phyloP scores from a whole-genome alignment of 2,113 vertebrate species.

The Xiphorhynchus elegans region DNA sequence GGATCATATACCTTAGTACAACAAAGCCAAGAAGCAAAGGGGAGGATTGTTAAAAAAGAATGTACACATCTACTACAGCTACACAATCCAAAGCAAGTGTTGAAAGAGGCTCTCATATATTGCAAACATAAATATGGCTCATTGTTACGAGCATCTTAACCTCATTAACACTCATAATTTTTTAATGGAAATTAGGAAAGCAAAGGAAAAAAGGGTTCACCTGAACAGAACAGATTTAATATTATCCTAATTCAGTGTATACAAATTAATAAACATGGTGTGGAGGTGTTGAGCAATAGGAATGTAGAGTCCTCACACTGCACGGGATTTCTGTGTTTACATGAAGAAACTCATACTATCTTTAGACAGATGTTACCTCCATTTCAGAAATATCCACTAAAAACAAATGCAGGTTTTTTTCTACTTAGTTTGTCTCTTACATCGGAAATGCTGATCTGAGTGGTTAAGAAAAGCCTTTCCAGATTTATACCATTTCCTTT shows the following conservation, averaged over 20 bases:
- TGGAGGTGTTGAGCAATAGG: not conserved
- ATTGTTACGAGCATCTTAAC: not conserved
- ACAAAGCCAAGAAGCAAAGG: not conserved
- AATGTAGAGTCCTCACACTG: not conserved
- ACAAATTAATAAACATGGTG: not conserved
- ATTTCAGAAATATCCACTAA: not conserved
- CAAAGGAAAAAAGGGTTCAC: not conserved
- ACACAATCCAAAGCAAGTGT: not conserved
- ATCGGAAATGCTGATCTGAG: conserved; percentile 45
- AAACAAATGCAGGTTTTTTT: not conserved
- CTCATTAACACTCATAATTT: not conserved
- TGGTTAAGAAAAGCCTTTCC: conserved; percentile 49
- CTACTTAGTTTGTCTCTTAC: not conserved
- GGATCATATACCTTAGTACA: not conserved
- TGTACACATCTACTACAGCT: not conserved
- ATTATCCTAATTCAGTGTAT: not conserved
- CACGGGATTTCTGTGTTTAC: not conserved
- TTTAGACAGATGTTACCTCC: not conserved
- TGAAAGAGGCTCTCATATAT: not conserved
- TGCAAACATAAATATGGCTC: not conserved
- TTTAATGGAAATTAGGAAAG: not conserved
- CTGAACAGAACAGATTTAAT: not conserved
- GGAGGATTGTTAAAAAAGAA: not conserved
- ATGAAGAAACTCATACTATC: not conserved
- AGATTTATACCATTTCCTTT: conserved; percentile 58